Percentiles rank a stretch among this genome's conserved stretches.
phyloP scores from a whole-genome alignment of 2,888 invertebrate genomes.

The Drosophila parthenogenetica region DNA sequence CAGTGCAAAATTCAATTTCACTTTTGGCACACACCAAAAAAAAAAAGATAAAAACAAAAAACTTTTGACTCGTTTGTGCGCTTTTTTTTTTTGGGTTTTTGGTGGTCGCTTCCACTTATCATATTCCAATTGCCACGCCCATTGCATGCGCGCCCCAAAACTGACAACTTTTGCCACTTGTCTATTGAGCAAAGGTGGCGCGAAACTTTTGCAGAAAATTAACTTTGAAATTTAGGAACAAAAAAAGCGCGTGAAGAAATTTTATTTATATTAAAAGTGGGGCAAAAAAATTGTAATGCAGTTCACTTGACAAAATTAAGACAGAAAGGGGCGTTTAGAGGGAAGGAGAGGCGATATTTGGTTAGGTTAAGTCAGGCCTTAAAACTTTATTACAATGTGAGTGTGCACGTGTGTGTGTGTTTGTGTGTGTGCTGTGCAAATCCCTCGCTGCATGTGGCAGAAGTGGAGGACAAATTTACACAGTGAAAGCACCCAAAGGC shows the following conservation, averaged over 20 bases:
- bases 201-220: conserved; percentile 34
- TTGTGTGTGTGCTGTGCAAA: conserved; percentile 29
- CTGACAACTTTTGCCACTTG: background rate
- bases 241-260: conserved; percentile 26
- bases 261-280: conserved; percentile 25
- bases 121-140: conserved; percentile 60
- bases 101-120: conserved; percentile 64
- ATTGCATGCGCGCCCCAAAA: background rate
- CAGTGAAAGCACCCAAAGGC: conserved; percentile 70
- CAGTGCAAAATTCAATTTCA: conserved; percentile 76
- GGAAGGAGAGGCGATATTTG: background rate
- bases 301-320: conserved; percentile 54
- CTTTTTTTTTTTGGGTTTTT: background rate
- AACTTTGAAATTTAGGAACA: conserved; percentile 49
- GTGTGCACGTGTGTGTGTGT: conserved; percentile 15
- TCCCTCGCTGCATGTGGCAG: conserved; percentile 37
- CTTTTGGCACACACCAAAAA: conserved; percentile 58
- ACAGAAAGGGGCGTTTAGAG: background rate
- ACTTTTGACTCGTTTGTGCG: conserved; percentile 24
- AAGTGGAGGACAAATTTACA: conserved; percentile 57
- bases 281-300: conserved; percentile 34
- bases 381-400: conserved; percentile 54
- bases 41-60: conserved; percentile 20
- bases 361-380: conserved; percentile 1
- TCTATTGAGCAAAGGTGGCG: conserved; percentile 27